These are phyloP conservation scores for Yponomeuta plumbellus DNA, from an alignment of 2,888 invertebrate species.

Conservation along the genomic window DNA sequence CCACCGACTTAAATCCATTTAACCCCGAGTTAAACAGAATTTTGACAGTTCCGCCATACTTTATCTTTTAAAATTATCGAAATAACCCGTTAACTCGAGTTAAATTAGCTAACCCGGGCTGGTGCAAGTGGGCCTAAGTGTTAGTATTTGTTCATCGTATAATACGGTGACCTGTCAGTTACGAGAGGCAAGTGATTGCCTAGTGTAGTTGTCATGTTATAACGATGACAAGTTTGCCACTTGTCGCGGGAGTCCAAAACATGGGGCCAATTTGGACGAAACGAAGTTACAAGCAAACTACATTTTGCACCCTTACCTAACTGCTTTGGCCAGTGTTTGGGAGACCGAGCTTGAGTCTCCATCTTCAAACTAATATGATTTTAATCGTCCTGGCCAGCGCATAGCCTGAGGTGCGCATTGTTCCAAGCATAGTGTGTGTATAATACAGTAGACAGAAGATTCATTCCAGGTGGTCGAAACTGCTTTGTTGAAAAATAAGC, in stretches of 20 bases:
- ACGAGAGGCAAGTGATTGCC: no score
- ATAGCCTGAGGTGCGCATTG: background rate
- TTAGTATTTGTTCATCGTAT: no score
- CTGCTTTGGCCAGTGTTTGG: background rate
- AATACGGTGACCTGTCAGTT: no score
- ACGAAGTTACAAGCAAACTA: background rate
- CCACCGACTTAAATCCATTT: no score
- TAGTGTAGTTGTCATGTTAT: no score
- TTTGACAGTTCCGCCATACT: no score
- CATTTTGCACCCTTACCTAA: background rate
- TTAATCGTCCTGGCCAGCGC: background rate
- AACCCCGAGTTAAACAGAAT: no score
- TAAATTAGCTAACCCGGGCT: no score
- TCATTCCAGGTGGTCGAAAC: background rate
- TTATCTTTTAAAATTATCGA: no score
- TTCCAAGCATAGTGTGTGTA: background rate
- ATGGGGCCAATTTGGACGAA: background rate
- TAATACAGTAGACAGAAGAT: background rate
- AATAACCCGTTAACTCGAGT: no score
- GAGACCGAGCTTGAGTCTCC: background rate
- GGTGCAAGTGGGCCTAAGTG: no score
- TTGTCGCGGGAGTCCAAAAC: background rate
- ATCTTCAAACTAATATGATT: slow-evolving; percentile 2
- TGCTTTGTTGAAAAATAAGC: background rate
- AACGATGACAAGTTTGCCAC: no score